Evolutionary conservation across 1,140 invertebrate species (phyloP).

Genomic region (Sitobion miscanthi): DNA sequence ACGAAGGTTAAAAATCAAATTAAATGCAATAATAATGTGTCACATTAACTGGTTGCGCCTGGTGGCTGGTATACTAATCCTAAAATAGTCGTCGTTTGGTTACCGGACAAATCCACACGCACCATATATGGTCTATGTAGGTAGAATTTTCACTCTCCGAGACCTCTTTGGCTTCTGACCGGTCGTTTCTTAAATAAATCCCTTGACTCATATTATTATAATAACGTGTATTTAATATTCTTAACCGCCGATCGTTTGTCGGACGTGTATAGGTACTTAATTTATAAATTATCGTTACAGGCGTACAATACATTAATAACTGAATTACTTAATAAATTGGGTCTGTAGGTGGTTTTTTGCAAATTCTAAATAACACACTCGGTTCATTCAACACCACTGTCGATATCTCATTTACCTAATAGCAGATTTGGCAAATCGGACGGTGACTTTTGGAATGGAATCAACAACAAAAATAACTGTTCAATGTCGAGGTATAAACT

Average conservation of each 20-base stretch:
- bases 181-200: conserved; percentile 37
- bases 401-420: neutral
- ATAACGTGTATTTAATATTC: conserved; percentile 20
- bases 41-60: conserved; percentile 41
- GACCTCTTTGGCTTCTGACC: conserved; percentile 30
- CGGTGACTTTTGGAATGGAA: conserved; percentile 20
- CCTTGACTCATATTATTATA: conserved; percentile 42
- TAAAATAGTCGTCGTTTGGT: conserved; percentile 46
- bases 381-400: neutral
- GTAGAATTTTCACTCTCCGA: conserved; percentile 24
- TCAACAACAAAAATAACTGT: conserved; percentile 48
- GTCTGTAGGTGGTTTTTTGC: neutral
- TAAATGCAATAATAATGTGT: conserved; percentile 30
- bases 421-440: conserved; percentile 26
- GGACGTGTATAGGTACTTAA: neutral
- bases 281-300: neutral
- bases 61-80: conserved; percentile 21
- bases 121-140: conserved; percentile 39
- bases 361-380: neutral
- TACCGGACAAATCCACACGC: conserved; percentile 32
- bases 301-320: neutral
- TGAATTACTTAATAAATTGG: neutral
- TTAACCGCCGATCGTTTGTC: neutral
- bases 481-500: conserved; percentile 29
- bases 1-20: conserved; percentile 8